Evolutionary conservation across 2,797 vertebrate species (phyloP), one percentile per base, ranked within the genome.

Genomic region (Lophotriccus pileatus): DNA sequence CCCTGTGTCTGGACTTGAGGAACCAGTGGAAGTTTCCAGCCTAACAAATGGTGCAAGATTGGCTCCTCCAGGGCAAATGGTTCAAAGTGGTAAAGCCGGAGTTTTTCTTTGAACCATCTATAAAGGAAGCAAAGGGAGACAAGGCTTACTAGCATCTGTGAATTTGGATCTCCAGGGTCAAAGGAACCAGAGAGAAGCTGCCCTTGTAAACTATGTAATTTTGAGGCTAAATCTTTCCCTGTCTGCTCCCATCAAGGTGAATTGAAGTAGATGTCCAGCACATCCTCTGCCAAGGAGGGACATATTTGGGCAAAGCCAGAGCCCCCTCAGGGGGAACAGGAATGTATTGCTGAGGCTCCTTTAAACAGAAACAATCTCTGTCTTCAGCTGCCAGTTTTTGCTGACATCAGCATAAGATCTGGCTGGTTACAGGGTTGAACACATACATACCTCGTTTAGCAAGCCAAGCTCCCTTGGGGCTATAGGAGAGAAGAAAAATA

Each of bases 331-430:
- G 37, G 89, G 41, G 39, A 82, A 59, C 8, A 14, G 7, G 27
- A 58, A 36, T 49, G 30, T 36, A 17, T 37, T 85, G 56, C 49
- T 82, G 41, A 88, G 84, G 49, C 30, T 75, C 23, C 52, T 80
- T 93, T 84, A 73, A 87, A 70, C 37, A 89, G 81, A 63, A 90
- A 46, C 32, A 80, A 62, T 66, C 41, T 81, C 76, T 80, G 41
- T 46, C 32, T 88, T 85, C 59, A 56, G 76, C 90, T 90, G 77
- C 47, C 70, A 81, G 43, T 90, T 94, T 67, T 89, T 90, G 87
- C 93, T 90, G 93, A 93, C 66, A 78, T 85, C 74, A 84, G 90
- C 72, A 10, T 36, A 80, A 79, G 52, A 70, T 60, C 68, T 83
- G 55, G 41, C 66, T 89, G 64, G 75, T 80, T 77, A 60, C 36